These are phyloP conservation scores for Entomyzon cyanotis DNA, from an alignment of 2,113 vertebrate genomes.

Conservation along the genomic window DNA sequence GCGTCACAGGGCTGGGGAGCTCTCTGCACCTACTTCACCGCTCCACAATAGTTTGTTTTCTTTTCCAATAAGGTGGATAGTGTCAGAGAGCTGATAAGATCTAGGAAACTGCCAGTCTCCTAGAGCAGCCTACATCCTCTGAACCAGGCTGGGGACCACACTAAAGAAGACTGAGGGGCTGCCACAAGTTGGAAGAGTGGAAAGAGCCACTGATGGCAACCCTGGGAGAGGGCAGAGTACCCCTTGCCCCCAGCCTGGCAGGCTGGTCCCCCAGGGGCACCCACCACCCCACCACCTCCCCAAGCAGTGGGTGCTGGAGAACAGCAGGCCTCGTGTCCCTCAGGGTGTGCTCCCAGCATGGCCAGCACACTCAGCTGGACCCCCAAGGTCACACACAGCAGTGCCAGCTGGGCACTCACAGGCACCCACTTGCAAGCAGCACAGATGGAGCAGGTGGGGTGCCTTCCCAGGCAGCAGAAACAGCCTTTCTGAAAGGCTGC, in stretches of 20 bases:
- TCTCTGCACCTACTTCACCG: neutral
- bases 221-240: neutral
- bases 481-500: neutral
- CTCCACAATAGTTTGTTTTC: neutral
- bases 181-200: neutral
- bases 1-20: neutral
- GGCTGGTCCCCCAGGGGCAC: neutral
- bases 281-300: accelerated
- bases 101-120: neutral
- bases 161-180: neutral
- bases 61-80: neutral
- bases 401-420: neutral
- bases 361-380: accelerated
- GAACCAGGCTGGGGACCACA: neutral
- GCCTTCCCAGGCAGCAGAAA: neutral
- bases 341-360: neutral
- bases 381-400: accelerated
- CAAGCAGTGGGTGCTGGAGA: accelerated
- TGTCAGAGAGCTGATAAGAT: neutral
- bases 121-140: neutral
- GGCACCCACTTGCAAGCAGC: neutral
- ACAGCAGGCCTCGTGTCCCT: accelerated
- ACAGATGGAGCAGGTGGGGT: neutral
- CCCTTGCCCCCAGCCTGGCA: neutral
- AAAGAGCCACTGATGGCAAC: accelerated